Evolutionary conservation across 2,113 vertebrate genomes (phyloP), one percentile per base, ranked within the genome.

Genomic region (Nothocercus julius): DNA sequence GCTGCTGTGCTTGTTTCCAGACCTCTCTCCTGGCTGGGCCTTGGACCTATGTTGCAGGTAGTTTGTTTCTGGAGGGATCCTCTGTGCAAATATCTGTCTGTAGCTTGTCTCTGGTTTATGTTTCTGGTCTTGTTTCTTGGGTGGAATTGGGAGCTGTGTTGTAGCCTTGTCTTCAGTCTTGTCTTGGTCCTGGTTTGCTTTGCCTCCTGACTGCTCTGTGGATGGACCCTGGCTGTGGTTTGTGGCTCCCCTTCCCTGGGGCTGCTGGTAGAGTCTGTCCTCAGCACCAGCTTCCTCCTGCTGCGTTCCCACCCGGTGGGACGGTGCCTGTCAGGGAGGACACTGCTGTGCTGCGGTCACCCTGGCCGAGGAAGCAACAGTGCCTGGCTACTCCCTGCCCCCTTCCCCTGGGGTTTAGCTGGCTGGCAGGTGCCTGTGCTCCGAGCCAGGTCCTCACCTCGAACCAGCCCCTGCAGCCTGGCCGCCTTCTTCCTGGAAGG

Each of bases 21-120:
- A 2, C 1, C 3, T 66, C 12, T 5, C 32, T 34, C 13, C 24
- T 74, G 30, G 20, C 2, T 89, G 38, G 18, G 9, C 34, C 0
- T 0, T 16, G 22, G 13, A 8, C 5, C 2, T n/a, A 0, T 1
- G 1, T 32, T 78, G 36, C n/a, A 6, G 40, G 22, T 34, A 19
- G 21, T 40, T 45, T 19, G 4, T 42, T 13, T 73, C 27, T 63
- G 12, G 18, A 47, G 12, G 63, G 42, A 18, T 13, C 2, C 6
- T 4, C 13, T 13, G 1, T 34, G 2, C 6, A 15, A n/a, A n/a
- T 17, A 47, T 53, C 4, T 56, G 54, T 56, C 28, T 56, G 54
- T 56, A 30, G 28, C 28, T 38, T 70, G 16, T 6, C 20, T 49
- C 24, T 7, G 63, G 22, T 56, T 32, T n/a, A 20, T 7, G 5